A percentile compares a stretch with the other conserved stretches of the same genome.
These are phyloP conservation scores for Pangasianodon gigas DNA, from an alignment of 2,113 vertebrate species.

Conservation along the genomic window DNA sequence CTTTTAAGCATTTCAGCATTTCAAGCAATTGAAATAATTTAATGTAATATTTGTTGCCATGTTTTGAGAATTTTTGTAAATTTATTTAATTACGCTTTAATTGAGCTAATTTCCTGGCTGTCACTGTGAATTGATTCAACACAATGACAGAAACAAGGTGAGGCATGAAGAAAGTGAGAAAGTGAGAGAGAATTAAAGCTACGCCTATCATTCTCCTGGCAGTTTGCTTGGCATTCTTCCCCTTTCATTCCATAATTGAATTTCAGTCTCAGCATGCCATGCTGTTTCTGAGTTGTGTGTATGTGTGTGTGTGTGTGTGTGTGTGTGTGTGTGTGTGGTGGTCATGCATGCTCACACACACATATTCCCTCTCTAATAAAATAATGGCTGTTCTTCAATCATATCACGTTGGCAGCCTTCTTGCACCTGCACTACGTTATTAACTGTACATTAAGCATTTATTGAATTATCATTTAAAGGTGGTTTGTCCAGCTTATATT, in stretches of 20 bases:
- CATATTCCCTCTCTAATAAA: neutral
- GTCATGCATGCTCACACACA: neutral
- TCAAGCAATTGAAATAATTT: neutral
- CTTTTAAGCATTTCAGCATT: too few species aligned
- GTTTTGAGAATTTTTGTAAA: neutral
- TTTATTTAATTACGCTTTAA: slow-evolving; percentile 9
- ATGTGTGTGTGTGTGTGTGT: slow-evolving; percentile 8
- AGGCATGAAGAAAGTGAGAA: slow-evolving; percentile 2
- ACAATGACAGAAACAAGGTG: slow-evolving; percentile 12
- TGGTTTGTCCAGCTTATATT: slow-evolving; percentile 41
- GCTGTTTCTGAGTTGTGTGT: slow-evolving; percentile 8
- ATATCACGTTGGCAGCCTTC: slow-evolving; percentile 38
- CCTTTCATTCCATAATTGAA: slow-evolving; percentile 39
- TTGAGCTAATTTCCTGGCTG: slow-evolving; percentile 6
- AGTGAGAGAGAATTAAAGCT: slow-evolving; percentile 16
- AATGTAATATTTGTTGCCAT: neutral
- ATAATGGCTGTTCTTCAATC: slow-evolving; percentile 39
- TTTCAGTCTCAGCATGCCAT: slow-evolving; percentile 15
- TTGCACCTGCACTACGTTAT: slow-evolving; percentile 36
- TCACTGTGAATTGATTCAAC: slow-evolving; percentile 17
- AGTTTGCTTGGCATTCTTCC: slow-evolving; percentile 29
- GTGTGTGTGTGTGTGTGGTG: neutral
- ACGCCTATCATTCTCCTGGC: neutral
- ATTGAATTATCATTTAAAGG: slow-evolving; percentile 52
- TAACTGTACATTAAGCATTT: slow-evolving; percentile 49